Conservation (phyloP, 2,797 vertebrate species). For the Setipinna tenuifilis region DNA sequence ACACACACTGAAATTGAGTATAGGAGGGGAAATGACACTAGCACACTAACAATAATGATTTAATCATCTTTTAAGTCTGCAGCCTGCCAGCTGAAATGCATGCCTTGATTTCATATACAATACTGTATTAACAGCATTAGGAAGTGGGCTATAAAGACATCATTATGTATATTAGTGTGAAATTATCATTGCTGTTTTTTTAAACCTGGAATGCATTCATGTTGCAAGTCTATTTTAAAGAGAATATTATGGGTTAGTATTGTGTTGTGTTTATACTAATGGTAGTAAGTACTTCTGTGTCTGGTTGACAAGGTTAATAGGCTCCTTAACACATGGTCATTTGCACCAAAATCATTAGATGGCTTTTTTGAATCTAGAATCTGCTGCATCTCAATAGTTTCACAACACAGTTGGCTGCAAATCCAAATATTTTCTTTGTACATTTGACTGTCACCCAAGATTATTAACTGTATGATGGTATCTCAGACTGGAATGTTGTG, state of each 20-base stretch:
- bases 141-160: background rate
- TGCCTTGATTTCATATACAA: background rate
- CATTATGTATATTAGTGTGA: background rate
- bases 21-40: too few species aligned
- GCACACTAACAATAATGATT: too few species aligned
- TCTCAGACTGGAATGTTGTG: background rate
- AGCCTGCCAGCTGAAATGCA: too few species aligned
- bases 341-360: background rate
- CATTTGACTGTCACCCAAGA: background rate
- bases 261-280: background rate
- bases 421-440: background rate
- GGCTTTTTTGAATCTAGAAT: background rate
- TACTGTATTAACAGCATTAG: background rate
- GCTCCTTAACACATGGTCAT: background rate
- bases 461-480: background rate
- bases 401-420: background rate
- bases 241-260: background rate
- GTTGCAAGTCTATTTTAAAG: background rate
- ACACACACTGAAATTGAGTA: too few species aligned
- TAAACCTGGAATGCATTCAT: background rate
- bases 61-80: too few species aligned
- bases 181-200: background rate
- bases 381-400: background rate
- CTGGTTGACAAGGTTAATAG: background rate
- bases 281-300: background rate